A percentile compares a stretch with the other conserved stretches of the same genome.
These are phyloP conservation scores for Dolichotis patagonum DNA, from an alignment of 2,113 vertebrate genomes.

Conservation along the genomic window DNA sequence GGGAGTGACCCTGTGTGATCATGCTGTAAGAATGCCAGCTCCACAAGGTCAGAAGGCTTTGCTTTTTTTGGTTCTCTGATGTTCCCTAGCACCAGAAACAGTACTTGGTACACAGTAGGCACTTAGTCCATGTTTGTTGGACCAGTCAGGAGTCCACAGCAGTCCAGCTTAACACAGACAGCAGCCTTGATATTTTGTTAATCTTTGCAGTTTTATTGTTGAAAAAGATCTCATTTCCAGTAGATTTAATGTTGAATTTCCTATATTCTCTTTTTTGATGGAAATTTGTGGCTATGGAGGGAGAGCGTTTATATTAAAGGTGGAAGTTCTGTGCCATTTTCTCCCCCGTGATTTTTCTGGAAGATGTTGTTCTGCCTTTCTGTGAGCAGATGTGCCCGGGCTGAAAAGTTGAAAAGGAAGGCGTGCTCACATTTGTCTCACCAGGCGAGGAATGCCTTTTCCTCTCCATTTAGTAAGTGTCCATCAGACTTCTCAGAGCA, in stretches of 20 bases:
- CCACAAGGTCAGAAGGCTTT: not conserved
- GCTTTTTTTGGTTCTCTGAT: not conserved
- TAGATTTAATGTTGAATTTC: slow-evolving; percentile 40
- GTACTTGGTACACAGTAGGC: not conserved
- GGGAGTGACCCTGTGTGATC: not conserved
- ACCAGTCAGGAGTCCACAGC: slow-evolving; percentile 3
- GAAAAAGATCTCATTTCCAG: slow-evolving; percentile 51
- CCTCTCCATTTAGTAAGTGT: slow-evolving; percentile 75
- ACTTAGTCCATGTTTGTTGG: slow-evolving; percentile 28
- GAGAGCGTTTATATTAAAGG: slow-evolving; percentile 47
- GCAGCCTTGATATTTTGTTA: slow-evolving; percentile 50
- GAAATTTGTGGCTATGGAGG: not conserved
- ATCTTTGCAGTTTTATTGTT: slow-evolving; percentile 57
- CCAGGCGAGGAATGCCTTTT: slow-evolving; percentile 69
- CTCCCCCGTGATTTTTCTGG: slow-evolving; percentile 45
- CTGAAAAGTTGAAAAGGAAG: slow-evolving; percentile 72
- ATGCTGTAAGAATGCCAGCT: not conserved
- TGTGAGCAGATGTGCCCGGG: slow-evolving; percentile 69
- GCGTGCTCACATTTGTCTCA: slow-evolving; percentile 1
- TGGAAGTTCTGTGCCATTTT: slow-evolving; percentile 30
- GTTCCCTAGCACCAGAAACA: not conserved
- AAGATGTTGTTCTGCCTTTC: slow-evolving; percentile 61
- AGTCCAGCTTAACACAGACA: not conserved
- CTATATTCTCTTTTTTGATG: slow-evolving; percentile 49
- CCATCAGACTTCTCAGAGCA: slow-evolving; percentile 77